Conservation (phyloP, 2,113 vertebrate species). For the Sylvilagus bachmani region DNA sequence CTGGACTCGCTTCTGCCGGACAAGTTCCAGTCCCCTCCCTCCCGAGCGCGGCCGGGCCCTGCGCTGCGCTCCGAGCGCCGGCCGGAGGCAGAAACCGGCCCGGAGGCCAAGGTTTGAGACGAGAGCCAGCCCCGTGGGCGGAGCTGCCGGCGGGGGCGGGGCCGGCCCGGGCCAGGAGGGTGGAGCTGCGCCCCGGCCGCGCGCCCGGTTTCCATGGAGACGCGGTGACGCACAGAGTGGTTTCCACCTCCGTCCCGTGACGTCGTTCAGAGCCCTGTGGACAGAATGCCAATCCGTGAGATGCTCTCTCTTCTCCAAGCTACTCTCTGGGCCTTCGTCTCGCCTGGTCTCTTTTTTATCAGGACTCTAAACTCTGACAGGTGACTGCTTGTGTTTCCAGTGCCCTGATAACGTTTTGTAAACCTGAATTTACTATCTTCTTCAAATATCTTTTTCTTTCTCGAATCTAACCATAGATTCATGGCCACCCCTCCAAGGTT, state of each 20-base stretch:
- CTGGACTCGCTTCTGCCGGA: fast-evolving
- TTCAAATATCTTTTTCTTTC: background rate
- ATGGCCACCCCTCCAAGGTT: background rate
- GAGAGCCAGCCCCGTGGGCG: background rate
- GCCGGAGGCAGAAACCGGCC: background rate
- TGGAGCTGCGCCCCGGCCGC: background rate
- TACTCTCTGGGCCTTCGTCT: background rate
- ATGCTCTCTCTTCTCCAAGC: too few relatives aligned
- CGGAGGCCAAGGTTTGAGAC: background rate
- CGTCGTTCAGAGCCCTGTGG: too few relatives aligned
- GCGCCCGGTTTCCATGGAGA: background rate
- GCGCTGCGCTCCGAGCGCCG: fast-evolving
- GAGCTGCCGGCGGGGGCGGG: background rate
- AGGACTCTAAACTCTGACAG: background rate
- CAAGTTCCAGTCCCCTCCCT: background rate
- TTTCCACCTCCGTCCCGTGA: background rate
- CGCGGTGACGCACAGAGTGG: background rate
- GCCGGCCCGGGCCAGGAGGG: background rate
- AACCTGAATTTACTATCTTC: background rate
- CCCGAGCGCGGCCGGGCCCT: fast-evolving
- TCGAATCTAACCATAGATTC: background rate
- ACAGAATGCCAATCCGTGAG: background rate
- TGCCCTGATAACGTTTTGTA: background rate
- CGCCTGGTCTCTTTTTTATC: background rate
- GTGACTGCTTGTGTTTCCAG: background rate